Base-by-base conservation (phyloP, 2,797 vertebrate genomes). In the Sebastes vulpes region DNA sequence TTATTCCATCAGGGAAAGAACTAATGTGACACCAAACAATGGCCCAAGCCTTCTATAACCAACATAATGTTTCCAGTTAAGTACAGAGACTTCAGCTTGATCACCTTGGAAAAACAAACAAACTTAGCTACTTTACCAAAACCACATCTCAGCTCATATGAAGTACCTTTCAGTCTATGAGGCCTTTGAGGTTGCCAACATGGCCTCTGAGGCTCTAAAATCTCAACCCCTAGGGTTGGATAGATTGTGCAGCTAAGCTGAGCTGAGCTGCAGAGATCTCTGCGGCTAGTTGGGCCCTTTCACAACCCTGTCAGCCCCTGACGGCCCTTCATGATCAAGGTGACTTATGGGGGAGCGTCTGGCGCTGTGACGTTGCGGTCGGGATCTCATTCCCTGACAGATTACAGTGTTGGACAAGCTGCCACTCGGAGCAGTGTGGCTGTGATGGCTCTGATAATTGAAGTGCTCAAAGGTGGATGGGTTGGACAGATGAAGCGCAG, bases 371-470 rank as follows among this genome's bases (percentile, higher is more conserved):
- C 83, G 84, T 81, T 79, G 77, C 31, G 25, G 89, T 90, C 81
- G 65, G 89, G 84, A 90, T 93, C 89, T 93, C 90, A 92, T 93
- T 93, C 91, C 84, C 87, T 95, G 94, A 96, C 94, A 94, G 94
- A 96, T 96, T 90, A 94, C 90, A 89, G 91, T 90, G 93, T 91
- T 90, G 93, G 93, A 94, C 94, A 90, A 94, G 91, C 94, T 95
- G 93, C 94, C 95, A 94, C 89, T 95, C 77, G 86, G 79, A 86
- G 89, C 90, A 79, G 70, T 86, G 78, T 74, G 87, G 82, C 91
- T 89, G 89, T 92, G 94, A 95, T 93, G 93, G 88, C 92, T 95
- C 91, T 94, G 94, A 96, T 96, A 95, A 96, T 95, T 95, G 94
- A 95, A 96, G 93, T 92, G 94, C 92, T 93, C 89, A 88, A 92